These are phyloP conservation scores for Chloroceryle inda DNA, from an alignment of 2,797 vertebrate genomes.

Conservation along the genomic window DNA sequence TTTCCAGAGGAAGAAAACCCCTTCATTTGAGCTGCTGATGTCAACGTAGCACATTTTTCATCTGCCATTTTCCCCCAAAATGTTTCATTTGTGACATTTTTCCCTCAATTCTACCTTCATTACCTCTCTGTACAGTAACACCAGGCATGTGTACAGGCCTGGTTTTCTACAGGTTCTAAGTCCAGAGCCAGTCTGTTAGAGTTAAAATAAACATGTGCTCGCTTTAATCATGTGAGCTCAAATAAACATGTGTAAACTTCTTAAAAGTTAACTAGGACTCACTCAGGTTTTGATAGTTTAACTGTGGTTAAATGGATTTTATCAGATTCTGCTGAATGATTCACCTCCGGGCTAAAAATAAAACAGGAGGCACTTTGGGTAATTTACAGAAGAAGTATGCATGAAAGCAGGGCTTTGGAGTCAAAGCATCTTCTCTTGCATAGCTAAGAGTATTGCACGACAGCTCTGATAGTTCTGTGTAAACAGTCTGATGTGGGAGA, in stretches of 20 bases:
- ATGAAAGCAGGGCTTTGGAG: background rate
- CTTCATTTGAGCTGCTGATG: background rate
- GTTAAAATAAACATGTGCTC: background rate
- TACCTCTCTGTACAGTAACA: background rate
- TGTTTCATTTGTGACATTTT: background rate
- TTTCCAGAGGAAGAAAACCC: background rate
- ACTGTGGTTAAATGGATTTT: constrained; percentile 26
- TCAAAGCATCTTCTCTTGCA: constrained; percentile 13
- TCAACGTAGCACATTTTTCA: background rate
- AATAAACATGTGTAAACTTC: background rate
- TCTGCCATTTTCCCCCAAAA: background rate
- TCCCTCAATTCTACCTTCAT: rapidly evolving
- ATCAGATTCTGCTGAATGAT: constrained; percentile 60
- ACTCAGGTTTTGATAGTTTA: constrained; percentile 2
- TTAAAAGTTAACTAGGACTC: constrained; percentile 20
- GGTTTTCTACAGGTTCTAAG: background rate
- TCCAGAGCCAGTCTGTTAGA: background rate
- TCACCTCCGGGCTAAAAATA: constrained; percentile 54
- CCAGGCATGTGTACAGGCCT: background rate
- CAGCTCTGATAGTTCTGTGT: background rate
- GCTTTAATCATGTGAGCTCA: background rate
- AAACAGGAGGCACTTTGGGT: constrained; percentile 14
- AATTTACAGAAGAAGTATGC: background rate
- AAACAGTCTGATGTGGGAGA: background rate
- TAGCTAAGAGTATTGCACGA: background rate